Base-by-base conservation (phyloP, 2,888 invertebrate species). In the Gisinianus flammeolus region DNA sequence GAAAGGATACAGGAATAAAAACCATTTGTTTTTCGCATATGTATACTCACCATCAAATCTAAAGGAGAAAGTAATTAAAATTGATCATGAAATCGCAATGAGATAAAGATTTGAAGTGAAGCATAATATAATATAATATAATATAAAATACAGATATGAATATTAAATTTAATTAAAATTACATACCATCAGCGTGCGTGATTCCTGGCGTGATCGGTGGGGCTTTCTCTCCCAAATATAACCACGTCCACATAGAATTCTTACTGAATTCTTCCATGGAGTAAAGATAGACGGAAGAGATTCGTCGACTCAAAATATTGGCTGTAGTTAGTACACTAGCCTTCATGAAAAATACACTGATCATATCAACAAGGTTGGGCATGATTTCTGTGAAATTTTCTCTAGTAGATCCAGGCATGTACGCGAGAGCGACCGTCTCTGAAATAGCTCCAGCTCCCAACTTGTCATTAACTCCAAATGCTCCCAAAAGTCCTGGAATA, bases 261-360 rank as follows among this genome's bases (percentile, higher is more conserved):
- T 44, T 70, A n/a, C 79, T 76, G 44, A 70, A 78, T 28, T 83
- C 66, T 64, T 84, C 84, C 33, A 84, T 80, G 12, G 79, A 79
- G 78, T 84, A 84, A 2, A 84, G 78, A 35, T 80, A 84, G 0
- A 84, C 81, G 30, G 72, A 26, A 6, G 80, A 72, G 1, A 76
- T 30, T 54, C 81, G n/a, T 62, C 77, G 64, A 52, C 79, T 79
- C 28, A 84, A 31, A 66, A 83, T 81, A 26, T 83, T 81, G 0
- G 83, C 82, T n/a, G 82, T 83, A 64, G 79, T 33, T 10, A 79
- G 69, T 10, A 81, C 69, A 5, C 83, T 79, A 22, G 81, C 82
- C 79, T 84, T 84, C 81, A 84, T 82, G 68, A 84, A 81, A 12
- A 80, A 58, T 0, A 79, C 81, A 52, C 79, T 81, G 2, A 84